Evolutionary conservation across 2,888 invertebrate species (phyloP), one percentile per base, ranked within the genome.

Genomic region (Drosophila meridiana): DNA sequence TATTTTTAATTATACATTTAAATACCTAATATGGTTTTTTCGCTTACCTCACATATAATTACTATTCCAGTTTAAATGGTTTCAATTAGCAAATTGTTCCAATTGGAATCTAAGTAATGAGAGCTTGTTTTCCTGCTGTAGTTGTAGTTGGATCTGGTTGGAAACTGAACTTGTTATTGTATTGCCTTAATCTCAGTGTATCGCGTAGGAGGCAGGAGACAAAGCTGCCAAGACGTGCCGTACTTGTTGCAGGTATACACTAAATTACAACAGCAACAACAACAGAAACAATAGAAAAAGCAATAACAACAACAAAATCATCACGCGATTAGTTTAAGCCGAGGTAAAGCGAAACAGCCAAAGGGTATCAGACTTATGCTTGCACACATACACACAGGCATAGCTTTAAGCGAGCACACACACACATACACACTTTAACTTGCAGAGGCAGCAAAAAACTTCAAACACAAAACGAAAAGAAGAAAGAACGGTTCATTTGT

Each of bases 391-490:
- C 40, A 73, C 32, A 62, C 42, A 68, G 30, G 68, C 56, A 66
- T n/a, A 61, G 28, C 60, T n/a, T 58, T 20, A 26, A 28, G 57
- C 60, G 62, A 61, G 71, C 55, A 77, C 57, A 76, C 58, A 43
- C 36, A 38, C 52, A 59, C 45, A 61, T 20, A 20, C 45, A 63
- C 9, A 20, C 11, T 38, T 57, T 76, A 72, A 73, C 73, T 61
- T 80, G 80, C 85, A 80, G 76, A 82, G 85, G 64, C 82, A 87
- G 78, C 76, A 67, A 76, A 76, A 71, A 34, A 26, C 72, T 69
- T 67, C 74, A 83, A 83, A 81, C 81, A 73, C 83, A 66, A 66
- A 87, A 87, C 73, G 85, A 84, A 85, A 81, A 26, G 45, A 58
- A 58, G 58, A 58, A 43, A 45, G 45, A 58, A 58, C 58, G 26